Conservation (phyloP, 2,797 vertebrate species). For the Ciconia nigra region DNA sequence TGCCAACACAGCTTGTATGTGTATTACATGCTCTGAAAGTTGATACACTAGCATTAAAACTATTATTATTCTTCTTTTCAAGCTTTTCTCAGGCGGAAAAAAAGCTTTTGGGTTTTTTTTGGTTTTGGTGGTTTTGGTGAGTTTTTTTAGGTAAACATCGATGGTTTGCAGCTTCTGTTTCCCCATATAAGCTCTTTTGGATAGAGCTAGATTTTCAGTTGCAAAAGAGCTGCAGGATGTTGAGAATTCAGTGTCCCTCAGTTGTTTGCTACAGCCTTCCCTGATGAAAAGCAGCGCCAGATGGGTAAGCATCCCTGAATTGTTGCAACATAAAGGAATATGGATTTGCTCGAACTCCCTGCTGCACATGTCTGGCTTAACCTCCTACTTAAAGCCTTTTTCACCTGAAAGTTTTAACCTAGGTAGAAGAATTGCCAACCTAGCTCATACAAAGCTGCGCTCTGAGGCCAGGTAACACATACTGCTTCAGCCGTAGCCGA, state of each 20-base stretch:
- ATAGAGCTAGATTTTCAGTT: not conserved
- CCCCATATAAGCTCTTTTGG: not conserved
- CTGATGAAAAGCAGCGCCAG: not conserved
- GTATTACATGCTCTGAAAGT: not conserved
- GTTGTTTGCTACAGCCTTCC: not conserved
- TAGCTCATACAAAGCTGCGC: not conserved
- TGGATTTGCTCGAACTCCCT: not conserved
- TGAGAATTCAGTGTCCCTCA: not conserved
- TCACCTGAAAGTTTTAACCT: not conserved
- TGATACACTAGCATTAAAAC: not conserved
- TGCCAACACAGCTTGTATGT: not conserved
- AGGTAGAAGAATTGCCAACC: not conserved
- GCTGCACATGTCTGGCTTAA: not conserved
- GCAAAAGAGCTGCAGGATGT: not conserved
- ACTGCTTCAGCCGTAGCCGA: not conserved
- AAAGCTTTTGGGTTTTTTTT: accelerated
- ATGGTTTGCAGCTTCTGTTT: not conserved
- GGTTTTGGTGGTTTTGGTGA: not conserved
- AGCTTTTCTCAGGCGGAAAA: not conserved
- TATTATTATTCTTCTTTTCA: not conserved
- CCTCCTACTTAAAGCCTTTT: not conserved
- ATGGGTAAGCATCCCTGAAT: not conserved
- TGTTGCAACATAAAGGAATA: not conserved
- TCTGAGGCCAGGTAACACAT: not conserved
- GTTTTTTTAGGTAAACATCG: not conserved